Evolutionary conservation across 2,113 vertebrate genomes (phyloP), one percentile per base, ranked within the genome.

Genomic region (Amphiprion percula): DNA sequence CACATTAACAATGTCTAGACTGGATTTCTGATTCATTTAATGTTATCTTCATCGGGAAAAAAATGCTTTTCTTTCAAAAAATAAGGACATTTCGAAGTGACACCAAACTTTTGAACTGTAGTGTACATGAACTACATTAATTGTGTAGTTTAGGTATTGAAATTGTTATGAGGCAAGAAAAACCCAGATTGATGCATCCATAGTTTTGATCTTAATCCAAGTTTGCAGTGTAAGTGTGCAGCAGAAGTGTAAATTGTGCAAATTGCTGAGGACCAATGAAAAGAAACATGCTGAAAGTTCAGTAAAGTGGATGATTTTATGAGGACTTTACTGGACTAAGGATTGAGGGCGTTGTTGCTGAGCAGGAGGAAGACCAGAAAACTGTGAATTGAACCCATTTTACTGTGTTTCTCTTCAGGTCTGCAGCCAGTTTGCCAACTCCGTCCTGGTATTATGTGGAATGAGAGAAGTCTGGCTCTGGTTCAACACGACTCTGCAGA

Each of bases 381-480:
- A 28, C 14, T 33, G 5, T 16, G 30, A 8, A 19, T 21, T 46
- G 62, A 69, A 74, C 65, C 52, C 58, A 33, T 65, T 79, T 58
- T n/a, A 44, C 63, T 61, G 60, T 71, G 75, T 80, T 67, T 72
- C 52, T 52, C 68, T 55, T 68, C 74, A 83, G 28, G 71, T 79
- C 61, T 77, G 7, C 12, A 59, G 76, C 58, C 54, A 65, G 26
- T 52, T 73, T 90, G 85, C 88, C 85, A 83, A 63, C 73, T 79
- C 52, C 59, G 67, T 65, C 30, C 24, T 82, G 76, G 87, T 86
- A 88, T 68, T 82, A 74, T 65, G 17, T 52, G 84, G 84, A 90
- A 90, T 83, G 86, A 87, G 86, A 90, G 89, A 90, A 80, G 68
- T 46, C 72, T 93, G 89, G 90, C 88, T 14, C 23, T 6, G 28